phyloP scores from a whole-genome alignment of 2,888 invertebrate species.

The Hetaerina titia region DNA sequence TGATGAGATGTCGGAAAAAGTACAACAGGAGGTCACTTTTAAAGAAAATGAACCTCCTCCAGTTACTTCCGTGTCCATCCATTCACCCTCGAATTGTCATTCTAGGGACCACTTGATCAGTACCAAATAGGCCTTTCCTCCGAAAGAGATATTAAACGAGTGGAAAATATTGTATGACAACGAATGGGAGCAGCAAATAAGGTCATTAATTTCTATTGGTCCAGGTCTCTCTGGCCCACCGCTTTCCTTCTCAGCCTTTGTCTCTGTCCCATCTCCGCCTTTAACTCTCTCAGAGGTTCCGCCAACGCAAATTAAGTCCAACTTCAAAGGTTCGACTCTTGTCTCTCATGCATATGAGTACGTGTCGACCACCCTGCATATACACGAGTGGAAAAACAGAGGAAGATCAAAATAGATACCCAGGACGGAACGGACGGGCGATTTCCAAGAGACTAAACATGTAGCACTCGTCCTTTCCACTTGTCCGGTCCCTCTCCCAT shows the following conservation, averaged over 20 bases:
- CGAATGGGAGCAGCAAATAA: background rate
- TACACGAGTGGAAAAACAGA: background rate
- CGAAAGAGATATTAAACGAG: background rate
- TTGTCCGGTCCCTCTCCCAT: too few relatives aligned
- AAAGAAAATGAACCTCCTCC: background rate
- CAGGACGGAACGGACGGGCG: background rate
- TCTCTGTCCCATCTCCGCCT: background rate
- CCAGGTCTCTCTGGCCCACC: background rate
- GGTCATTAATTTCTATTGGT: background rate
- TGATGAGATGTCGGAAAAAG: background rate
- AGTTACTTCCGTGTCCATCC: background rate
- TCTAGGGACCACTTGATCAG: too few relatives aligned
- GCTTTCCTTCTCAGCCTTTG: background rate
- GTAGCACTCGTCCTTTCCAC: too few relatives aligned
- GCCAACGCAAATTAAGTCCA: background rate
- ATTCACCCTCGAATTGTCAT: too few relatives aligned
- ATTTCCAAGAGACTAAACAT: background rate
- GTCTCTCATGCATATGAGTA: background rate
- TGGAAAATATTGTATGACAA: background rate
- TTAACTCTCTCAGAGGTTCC: too few relatives aligned
- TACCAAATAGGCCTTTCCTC: too few relatives aligned
- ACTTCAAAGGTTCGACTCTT: background rate
- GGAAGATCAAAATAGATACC: background rate
- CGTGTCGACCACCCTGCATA: background rate
- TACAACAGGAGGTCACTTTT: background rate